Conservation (phyloP, 2,888 invertebrate genomes). For the Leptinotarsa haldemani region DNA sequence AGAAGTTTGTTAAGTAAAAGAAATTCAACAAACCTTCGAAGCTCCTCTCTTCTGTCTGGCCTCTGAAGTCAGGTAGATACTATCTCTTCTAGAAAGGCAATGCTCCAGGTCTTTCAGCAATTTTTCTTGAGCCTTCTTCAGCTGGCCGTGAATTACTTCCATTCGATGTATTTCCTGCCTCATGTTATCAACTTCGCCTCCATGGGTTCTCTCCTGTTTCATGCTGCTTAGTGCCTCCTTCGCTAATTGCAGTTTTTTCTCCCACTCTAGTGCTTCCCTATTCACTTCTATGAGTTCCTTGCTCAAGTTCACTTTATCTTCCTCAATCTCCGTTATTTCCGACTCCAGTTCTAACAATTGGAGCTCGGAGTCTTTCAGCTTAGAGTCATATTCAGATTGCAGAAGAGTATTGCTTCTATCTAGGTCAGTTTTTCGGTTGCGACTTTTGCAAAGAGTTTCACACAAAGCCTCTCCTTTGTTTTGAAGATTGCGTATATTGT, state of each 20-base stretch:
- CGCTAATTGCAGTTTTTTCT: conserved; percentile 80
- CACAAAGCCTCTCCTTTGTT: conserved; percentile 72
- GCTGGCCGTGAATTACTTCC: conserved; percentile 72
- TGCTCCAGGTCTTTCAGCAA: conserved; percentile 74
- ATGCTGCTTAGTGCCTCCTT: conserved; percentile 78
- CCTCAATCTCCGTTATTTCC: conserved; percentile 74
- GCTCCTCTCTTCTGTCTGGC: conserved; percentile 68
- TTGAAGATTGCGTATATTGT: conserved; percentile 72
- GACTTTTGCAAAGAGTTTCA: conserved; percentile 70
- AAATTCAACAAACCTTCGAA: conserved; percentile 27
- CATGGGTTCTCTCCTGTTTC: conserved; percentile 73
- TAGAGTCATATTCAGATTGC: conserved; percentile 65
- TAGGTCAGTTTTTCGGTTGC: conserved; percentile 68
- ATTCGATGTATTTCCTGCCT: conserved; percentile 85
- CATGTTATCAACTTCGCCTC: conserved; percentile 82
- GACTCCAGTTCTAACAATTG: conserved; percentile 76
- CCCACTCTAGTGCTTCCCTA: conserved; percentile 82
- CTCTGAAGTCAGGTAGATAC: conserved; percentile 71
- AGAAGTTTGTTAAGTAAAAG: conserved; percentile 35
- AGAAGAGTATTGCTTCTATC: conserved; percentile 70
- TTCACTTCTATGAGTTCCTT: conserved; percentile 74
- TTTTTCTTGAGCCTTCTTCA: conserved; percentile 71
- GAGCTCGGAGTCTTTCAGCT: conserved; percentile 74
- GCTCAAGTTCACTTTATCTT: conserved; percentile 74
- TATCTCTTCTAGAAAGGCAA: conserved; percentile 74